Evolutionary conservation across 2,797 vertebrate species (phyloP), one percentile per base, ranked within the genome.

Genomic region (Leptodactylus fallax): DNA sequence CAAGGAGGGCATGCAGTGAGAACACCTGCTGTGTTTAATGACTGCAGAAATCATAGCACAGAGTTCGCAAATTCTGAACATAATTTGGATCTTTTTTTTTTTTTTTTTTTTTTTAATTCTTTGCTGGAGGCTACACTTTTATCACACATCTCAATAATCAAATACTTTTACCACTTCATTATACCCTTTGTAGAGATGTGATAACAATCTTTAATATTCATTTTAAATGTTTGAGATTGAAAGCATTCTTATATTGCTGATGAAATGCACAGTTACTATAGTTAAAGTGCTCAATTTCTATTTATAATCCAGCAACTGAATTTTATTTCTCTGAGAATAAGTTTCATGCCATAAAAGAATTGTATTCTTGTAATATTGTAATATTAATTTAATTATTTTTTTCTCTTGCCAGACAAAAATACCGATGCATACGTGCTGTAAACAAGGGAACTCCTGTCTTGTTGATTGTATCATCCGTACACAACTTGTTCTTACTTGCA

Each of bases 141-240:
- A 76, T 51, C 47, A 51, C n/a, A n/a, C 11, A 51, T 76, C 45
- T 51, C 21, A 23, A 23, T 17, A n/a, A 53, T 23, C 9, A 76
- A 76, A 53, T 53, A 45, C 47, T n/a, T 76, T n/a, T 76, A n/a
- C 47, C 45, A 76, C 47, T 74, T 74, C 17, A 76, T 23, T 76
- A n/a, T 76, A 76, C 47, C 21, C 10, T 51, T 51, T 76, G 45
- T 23, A 19, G 47, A 51, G 21, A 76, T 76, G 49, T 76, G 47
- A 76, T 76, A 76, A 13, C 21, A 53, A n/a, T 74, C 71, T 49
- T n/a, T 51, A 76, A 51, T 76, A 23, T 76, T 76, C 11, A 51
- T 49, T 51, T 69, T 17, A 9, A 71, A 45, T 45, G 14, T 6
- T 45, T 45, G 67, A 36, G 27, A 6, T 51, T 74, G n/a, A 74